These are phyloP conservation scores for Sarcophaga variegata DNA, from an alignment of 2,888 invertebrate species.

Conservation along the genomic window DNA sequence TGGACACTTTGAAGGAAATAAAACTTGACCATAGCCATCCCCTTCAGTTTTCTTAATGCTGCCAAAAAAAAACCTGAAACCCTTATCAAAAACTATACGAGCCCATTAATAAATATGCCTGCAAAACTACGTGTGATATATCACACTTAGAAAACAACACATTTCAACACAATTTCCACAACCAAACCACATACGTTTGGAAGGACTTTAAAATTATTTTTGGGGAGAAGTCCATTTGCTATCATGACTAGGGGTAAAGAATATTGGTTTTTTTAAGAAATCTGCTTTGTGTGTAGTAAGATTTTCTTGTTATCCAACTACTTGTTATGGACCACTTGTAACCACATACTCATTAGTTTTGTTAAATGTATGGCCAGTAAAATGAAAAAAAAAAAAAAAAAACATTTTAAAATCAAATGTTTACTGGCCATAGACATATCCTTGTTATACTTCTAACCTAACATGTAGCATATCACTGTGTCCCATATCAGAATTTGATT, in stretches of 20 bases:
- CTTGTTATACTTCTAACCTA: constrained; percentile 22
- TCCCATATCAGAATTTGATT: constrained; percentile 71
- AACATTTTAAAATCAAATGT: constrained; percentile 66
- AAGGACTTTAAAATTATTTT: background rate
- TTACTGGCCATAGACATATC: constrained; percentile 45
- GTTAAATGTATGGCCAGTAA: background rate
- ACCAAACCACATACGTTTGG: constrained; percentile 12
- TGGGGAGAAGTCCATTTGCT: background rate
- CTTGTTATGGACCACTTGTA: constrained; percentile 56
- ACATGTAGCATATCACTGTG: constrained; percentile 33
- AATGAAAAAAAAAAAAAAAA: constrained; percentile 27
- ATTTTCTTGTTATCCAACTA: constrained; percentile 30
- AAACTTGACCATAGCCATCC: background rate
- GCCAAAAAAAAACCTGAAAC: constrained; percentile 13
- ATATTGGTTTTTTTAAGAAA: background rate
- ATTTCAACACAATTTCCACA: background rate
- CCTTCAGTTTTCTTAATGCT: too few relatives aligned
- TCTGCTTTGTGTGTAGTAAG: background rate
- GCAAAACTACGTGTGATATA: background rate
- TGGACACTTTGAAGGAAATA: constrained; percentile 71
- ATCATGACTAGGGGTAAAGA: background rate
- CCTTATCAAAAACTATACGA: constrained; percentile 21
- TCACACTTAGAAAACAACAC: constrained; percentile 1
- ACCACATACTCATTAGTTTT: constrained; percentile 70
- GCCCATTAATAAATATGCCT: constrained; percentile 10